Evolutionary conservation across 2,113 vertebrate species (phyloP), one percentile per base, ranked within the genome.

Genomic region (Chionomys nivalis): DNA sequence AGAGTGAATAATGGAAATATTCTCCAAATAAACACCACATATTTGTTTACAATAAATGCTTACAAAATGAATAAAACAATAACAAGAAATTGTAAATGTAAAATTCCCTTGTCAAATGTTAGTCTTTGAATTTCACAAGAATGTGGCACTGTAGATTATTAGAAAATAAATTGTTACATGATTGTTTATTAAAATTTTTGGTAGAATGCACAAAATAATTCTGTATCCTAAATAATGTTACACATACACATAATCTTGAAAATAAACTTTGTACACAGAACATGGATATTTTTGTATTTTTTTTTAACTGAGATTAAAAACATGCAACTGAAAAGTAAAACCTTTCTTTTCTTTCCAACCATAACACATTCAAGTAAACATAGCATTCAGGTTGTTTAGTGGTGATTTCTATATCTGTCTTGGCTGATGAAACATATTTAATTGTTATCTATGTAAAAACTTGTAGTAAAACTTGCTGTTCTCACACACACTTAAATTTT

Each of bases 261-360:
- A 95, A 90, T 12, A 91, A 78, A 7, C 89, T 16, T 61, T 92
- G 7, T 85, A 76, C 58, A 90, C 13, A 92, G 87, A 87, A 72
- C 73, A 81, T 95, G 94, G 79, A n/a, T 94, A 70, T 95, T 96
- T 94, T 90, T 55, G 83, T 91, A 68, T 96, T 94, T 58, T 94
- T 93, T 93, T 76, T 76, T n/a, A n/a, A 87, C 49, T 91, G 28
- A 95, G 94, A 97, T 85, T 79, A 55, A 94, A 96, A 93, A 93
- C 47, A 90, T 24, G 16, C 7, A 55, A 85, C 55, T 88, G 39
- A 13, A 87, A 77, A 72, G 36, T 24, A 73, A 92, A 82, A 5
- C 6, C 42, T 66, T 73, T 96, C 76, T 79, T 82, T 93, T 65
- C n/a, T 83, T 96, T 66, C 93, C 66, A 91, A 26, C 5, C 21